Evolutionary conservation across 2,797 vertebrate species (phyloP).

Genomic region (Eulemur mongoz): DNA sequence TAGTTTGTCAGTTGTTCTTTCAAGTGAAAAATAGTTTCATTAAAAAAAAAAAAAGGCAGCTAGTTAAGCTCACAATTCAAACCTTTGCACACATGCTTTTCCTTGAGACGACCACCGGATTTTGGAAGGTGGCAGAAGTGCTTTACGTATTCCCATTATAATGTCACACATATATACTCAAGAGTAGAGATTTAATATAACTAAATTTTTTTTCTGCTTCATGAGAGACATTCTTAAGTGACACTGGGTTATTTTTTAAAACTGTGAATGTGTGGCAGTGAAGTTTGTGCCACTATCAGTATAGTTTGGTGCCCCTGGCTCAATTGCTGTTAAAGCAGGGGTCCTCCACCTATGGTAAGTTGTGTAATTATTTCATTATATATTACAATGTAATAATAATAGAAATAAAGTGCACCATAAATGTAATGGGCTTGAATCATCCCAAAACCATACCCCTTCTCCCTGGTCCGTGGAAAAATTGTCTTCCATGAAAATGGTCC

Average conservation of each 20-base stretch:
- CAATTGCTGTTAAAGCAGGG: background rate
- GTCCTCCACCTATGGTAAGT: too few relatives aligned
- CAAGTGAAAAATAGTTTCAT: background rate
- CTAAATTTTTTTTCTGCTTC: background rate
- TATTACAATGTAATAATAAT: too few relatives aligned
- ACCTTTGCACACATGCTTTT: background rate
- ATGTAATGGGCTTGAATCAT: too few relatives aligned
- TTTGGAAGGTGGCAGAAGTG: background rate
- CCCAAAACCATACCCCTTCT: too few relatives aligned
- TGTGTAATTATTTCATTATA: too few relatives aligned
- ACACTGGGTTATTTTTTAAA: background rate
- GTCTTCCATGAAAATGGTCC: too few relatives aligned
- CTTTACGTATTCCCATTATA: background rate
- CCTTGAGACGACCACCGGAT: background rate
- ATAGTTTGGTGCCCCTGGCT: background rate
- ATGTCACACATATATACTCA: background rate
- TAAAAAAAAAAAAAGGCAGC: background rate
- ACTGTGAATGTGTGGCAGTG: background rate
- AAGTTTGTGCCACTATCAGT: background rate
- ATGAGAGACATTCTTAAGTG: background rate
- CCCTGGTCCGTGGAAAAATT: too few relatives aligned
- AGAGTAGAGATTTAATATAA: background rate
- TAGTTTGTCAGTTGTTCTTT: background rate
- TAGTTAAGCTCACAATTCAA: background rate
- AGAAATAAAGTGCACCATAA: too few relatives aligned